These are phyloP conservation scores for Corvus hawaiiensis DNA, from an alignment of 2,113 vertebrate genomes.

Conservation along the genomic window DNA sequence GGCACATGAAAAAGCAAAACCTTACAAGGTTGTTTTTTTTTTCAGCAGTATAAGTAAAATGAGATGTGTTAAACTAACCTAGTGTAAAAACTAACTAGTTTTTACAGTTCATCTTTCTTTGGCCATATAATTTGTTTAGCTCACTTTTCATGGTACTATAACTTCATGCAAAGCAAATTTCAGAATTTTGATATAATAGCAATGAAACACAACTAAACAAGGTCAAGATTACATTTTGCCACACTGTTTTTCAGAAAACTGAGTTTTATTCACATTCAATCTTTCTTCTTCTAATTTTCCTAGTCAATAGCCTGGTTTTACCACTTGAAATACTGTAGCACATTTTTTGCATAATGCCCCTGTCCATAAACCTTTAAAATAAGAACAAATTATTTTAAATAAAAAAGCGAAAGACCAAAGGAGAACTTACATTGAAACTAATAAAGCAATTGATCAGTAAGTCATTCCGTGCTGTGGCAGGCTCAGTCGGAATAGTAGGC, in stretches of 20 bases:
- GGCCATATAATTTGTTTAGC: not conserved
- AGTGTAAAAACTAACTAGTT: not conserved
- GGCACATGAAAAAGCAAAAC: not conserved
- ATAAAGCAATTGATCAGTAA: not conserved
- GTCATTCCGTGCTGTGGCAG: fast-evolving
- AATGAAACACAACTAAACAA: not conserved
- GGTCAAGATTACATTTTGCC: not conserved
- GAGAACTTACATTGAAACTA: not conserved
- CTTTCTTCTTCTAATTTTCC: not conserved
- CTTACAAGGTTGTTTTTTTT: not conserved
- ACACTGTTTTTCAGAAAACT: not conserved
- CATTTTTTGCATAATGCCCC: not conserved
- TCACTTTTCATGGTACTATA: not conserved
- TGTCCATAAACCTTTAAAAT: not conserved
- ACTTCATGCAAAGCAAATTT: not conserved
- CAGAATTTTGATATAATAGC: not conserved
- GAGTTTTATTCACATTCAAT: not conserved
- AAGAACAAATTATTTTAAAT: not conserved
- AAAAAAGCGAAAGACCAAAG: not conserved
- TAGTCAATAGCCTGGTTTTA: not conserved
- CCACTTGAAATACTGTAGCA: not conserved
- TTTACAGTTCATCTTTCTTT: not conserved
- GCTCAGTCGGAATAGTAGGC: not conserved
- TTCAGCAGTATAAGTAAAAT: not conserved
- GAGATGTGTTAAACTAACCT: not conserved